phyloP scores from a whole-genome alignment of 2,797 vertebrate species.

The Artibeus jamaicensis region DNA sequence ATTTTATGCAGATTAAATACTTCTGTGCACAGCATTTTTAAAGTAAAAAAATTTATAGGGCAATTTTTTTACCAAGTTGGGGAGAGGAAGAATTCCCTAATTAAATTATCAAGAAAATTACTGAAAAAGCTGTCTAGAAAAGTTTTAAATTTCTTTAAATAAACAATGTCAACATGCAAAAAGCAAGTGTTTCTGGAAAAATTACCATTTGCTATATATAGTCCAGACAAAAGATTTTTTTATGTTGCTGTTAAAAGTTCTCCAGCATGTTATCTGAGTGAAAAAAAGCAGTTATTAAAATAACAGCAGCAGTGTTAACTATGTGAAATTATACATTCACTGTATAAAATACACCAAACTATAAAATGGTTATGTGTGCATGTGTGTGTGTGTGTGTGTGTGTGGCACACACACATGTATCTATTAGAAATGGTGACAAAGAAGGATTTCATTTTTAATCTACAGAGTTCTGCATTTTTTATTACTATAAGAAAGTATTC shows the following conservation, averaged over 20 bases:
- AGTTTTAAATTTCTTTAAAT: background rate
- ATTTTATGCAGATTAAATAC: background rate
- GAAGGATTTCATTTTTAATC: background rate
- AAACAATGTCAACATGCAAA: background rate
- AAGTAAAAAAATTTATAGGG: background rate
- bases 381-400: too few relatives aligned
- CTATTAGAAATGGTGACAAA: background rate
- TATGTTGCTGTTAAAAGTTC: conserved; percentile 12
- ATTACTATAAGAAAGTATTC: background rate
- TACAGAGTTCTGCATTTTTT: background rate
- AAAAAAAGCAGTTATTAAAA: conserved; percentile 39
- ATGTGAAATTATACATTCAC: background rate
- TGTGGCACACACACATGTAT: background rate
- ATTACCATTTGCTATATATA: background rate
- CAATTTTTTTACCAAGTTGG: background rate
- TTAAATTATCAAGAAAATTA: background rate
- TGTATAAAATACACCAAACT: background rate
- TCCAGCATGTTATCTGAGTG: background rate
- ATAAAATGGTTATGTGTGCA: background rate
- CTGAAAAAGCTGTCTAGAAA: background rate
- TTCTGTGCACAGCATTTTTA: background rate
- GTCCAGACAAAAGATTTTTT: background rate
- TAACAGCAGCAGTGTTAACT: background rate
- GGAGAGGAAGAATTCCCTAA: background rate
- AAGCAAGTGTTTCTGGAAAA: background rate